Base-by-base conservation (phyloP, 2,113 vertebrate species). In the Larimichthys polyactis region DNA sequence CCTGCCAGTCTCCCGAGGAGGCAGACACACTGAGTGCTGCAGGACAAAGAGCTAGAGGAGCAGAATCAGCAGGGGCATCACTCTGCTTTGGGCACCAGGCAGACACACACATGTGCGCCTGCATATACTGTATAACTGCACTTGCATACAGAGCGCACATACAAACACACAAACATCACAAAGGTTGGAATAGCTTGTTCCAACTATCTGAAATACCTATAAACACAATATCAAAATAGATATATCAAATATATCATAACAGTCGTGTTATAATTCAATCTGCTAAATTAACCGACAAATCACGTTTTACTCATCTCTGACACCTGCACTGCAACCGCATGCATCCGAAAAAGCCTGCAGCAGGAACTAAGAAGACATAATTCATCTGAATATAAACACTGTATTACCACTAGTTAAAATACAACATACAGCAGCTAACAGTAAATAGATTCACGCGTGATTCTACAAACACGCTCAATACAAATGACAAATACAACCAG, bases 11-110 rank as follows among this genome's bases (percentile, higher is more conserved):
- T 95, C 95, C 90, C 67, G 93, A 95, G 95, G 93, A 95, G 90
- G 89, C 89, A 93, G 93, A 93, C 93, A 92, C 90, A 92, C 93
- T 95, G 94, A 96, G 95, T 95, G 94, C 92, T 85, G 90, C 89
- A 88, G 95, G 94, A 96, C 95, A 95, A 96, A 95, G 94, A 93
- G 88, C 91, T 91, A 74, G 84, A 93, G 92, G 91, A 90, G 90
- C 88, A 83, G 73, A 91, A 94, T 93, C 95, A 94, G 94, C 93
- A 78, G 94, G 95, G 91, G 91, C 89, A 90, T 89, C 90, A 92
- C 89, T 94, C 90, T 85, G 90, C 87, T 84, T 78, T 77, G 78
- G 86, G 92, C 82, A 91, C 83, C 81, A 76, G 27, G 40, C 88
- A 75, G 54, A 88, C 74, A 89, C 82, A 86, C 79, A 84, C 81